Base-by-base conservation (phyloP, 2,113 vertebrate genomes). In the Delphinapterus leucas region DNA sequence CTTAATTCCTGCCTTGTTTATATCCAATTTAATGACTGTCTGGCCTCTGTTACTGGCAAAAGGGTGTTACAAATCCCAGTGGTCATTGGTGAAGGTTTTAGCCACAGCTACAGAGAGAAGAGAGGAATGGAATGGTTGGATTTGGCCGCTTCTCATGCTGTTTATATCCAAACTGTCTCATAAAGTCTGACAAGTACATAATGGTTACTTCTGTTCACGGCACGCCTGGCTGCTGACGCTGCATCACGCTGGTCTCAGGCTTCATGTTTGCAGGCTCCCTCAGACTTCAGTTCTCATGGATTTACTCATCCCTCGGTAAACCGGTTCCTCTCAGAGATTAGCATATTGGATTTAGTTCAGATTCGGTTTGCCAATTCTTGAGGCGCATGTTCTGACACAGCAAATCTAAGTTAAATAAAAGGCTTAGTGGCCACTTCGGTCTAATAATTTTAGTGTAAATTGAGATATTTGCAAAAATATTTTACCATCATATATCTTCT, bases 1-100 rank as follows among this genome's bases (percentile, higher is more conserved):
- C 77, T 95, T 97, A 95, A 97, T 95, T 95, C 92, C 84, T 88
- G 83, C 55, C 60, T 96, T 95, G 90, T 97, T 97, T 96, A 95
- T 97, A 71, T 97, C 91, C 90, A 87, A 3, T 79, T 92, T 91
- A 96, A 93, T 85, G 95, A 86, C 94, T 11, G 38, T 74, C 67
- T 87, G 95, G 93, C 20, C 44, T 25, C 88, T 96, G 79, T 73
- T 96, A 23, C 71, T 95, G 77, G 93, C 84, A 12, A 53, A 73
- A 95, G 90, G 33, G 70, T 83, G 13, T 97, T 97, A 93, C 80
- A 70, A 41, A 95, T 92, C 67, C 63, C 84, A 44, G 15, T 65
- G 95, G 67, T 70, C 92, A 91, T 8, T 86, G 95, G 91, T 8
- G 5, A 25, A 31, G 82, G n/a, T 76, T 97, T 97, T 38, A 96